Evolutionary conservation across 2,113 vertebrate genomes (phyloP).

Genomic region (Pygoscelis antarcticus): DNA sequence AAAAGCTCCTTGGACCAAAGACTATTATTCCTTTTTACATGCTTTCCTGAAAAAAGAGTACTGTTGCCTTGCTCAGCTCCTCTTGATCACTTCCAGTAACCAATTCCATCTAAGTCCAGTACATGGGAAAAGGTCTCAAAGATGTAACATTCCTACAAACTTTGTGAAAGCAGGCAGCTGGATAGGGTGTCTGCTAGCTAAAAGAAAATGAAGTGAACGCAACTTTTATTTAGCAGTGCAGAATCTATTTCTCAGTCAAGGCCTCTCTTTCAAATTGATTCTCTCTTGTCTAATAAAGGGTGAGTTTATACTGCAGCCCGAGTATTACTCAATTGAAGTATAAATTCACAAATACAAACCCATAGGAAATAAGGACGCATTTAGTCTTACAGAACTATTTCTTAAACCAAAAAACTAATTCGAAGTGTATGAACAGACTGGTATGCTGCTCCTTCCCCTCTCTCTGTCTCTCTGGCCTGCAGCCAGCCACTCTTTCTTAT

Average conservation of each 20-base stretch:
- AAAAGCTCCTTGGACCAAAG: constrained; percentile 41
- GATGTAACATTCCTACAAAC: not conserved
- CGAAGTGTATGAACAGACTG: not conserved
- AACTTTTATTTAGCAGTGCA: not conserved
- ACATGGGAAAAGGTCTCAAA: not conserved
- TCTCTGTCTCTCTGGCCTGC: not conserved
- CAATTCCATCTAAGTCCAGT: not conserved
- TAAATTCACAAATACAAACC: not conserved
- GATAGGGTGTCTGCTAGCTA: not conserved
- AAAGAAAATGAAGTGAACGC: not conserved
- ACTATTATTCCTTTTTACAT: constrained; percentile 1
- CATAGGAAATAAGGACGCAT: not conserved
- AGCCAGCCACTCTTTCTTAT: not conserved
- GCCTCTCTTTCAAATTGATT: not conserved
- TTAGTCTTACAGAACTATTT: not conserved
- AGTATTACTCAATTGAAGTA: not conserved
- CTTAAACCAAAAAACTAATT: not conserved
- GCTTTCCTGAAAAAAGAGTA: constrained; percentile 17
- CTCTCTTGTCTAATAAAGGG: not conserved
- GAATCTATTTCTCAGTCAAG: not conserved
- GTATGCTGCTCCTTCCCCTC: not conserved
- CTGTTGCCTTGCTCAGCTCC: constrained; percentile 2
- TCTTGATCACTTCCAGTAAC: constrained; percentile 41
- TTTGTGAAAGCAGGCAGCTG: not conserved
- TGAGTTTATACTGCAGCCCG: not conserved